A percentile compares a stretch with the other conserved stretches of the same genome.
Evolutionary conservation across 2,797 vertebrate genomes (phyloP).

Genomic region (Peromyscus eremicus): DNA sequence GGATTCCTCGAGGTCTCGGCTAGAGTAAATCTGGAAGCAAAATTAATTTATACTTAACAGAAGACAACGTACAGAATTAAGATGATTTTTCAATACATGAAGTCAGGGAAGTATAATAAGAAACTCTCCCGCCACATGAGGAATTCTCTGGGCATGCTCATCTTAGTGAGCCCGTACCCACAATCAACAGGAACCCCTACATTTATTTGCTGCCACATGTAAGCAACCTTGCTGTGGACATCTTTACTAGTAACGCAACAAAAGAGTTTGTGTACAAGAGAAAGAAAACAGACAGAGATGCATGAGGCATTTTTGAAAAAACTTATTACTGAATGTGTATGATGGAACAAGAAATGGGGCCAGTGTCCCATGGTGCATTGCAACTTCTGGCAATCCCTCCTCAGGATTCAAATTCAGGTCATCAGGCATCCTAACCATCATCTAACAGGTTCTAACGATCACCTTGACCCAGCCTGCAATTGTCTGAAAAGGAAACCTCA

Average conservation of each 20-base stretch:
- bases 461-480: background rate
- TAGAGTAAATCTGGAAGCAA: conserved; percentile 95
- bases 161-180: background rate
- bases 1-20: conserved; percentile 97
- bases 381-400: background rate
- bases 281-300: background rate
- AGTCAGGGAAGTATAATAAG: background rate
- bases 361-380: background rate
- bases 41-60: conserved; percentile 55
- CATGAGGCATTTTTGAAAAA: background rate
- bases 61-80: conserved; percentile 60
- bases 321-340: background rate
- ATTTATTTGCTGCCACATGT: background rate
- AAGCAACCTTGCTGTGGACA: background rate
- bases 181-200: background rate
- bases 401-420: background rate
- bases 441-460: background rate
- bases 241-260: background rate
- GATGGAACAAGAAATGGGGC: no score
- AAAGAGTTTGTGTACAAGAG: background rate
- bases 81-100: conserved; percentile 6
- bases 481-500: background rate
- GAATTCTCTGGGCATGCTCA: background rate
- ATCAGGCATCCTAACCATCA: background rate
- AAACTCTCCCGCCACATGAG: background rate